phyloP scores from a whole-genome alignment of 2,888 invertebrate genomes.

The Acrobasis suavella region DNA sequence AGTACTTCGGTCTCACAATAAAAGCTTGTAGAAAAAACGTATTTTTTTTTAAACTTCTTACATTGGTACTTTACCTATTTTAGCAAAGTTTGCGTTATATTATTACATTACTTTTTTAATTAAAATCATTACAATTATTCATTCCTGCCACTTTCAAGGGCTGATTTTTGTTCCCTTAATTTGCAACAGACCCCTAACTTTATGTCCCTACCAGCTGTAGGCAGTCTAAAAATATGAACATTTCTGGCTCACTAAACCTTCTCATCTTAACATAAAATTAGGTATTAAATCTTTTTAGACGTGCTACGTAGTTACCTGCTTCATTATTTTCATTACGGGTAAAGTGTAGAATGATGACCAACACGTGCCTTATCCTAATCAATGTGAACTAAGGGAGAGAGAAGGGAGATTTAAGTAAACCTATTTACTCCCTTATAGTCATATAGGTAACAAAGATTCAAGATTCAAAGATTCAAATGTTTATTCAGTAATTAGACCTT shows the following conservation, averaged over 20 bases:
- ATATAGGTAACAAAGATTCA: neutral
- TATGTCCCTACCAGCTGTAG: neutral
- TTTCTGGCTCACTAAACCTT: neutral
- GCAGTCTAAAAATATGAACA: neutral
- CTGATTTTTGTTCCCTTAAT: neutral
- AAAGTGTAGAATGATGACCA: slow-evolving; percentile 45
- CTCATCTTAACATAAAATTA: neutral
- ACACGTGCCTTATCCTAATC: slow-evolving; percentile 56
- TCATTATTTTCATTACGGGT: slow-evolving; percentile 61
- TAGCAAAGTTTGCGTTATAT: no score
- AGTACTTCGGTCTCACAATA: no score
- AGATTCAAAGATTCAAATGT: no score
- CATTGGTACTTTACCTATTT: no score
- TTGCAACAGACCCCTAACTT: neutral
- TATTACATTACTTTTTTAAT: neutral
- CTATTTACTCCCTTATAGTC: slow-evolving; percentile 12
- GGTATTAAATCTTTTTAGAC: neutral
- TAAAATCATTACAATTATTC: neutral
- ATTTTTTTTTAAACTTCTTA: no score
- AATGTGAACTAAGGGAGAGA: slow-evolving; percentile 33
- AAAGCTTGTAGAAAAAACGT: no score
- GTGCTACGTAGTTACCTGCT: slow-evolving; percentile 28
- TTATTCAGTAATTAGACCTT: no score
- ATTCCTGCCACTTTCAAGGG: neutral
- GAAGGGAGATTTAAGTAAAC: slow-evolving; percentile 15